These are phyloP conservation scores for Dermatophagoides farinae DNA, from an alignment of 1,140 invertebrate species.

Conservation along the genomic window DNA sequence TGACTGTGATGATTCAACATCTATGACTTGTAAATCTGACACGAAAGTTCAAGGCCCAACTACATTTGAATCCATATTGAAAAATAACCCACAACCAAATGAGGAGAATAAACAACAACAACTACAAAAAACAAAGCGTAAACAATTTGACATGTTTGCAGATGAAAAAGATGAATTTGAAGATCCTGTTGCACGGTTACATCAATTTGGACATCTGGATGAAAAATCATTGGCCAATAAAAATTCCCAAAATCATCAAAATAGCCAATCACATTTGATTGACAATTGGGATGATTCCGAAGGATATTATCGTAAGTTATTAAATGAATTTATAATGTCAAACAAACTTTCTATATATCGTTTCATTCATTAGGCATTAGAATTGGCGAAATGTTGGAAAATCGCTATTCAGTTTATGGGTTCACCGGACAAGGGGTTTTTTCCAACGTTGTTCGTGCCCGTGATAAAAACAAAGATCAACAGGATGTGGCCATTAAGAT, in stretches of 20 bases:
- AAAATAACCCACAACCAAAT: background rate
- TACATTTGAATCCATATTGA: background rate
- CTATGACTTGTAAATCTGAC: background rate
- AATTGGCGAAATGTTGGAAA: conserved; percentile 82
- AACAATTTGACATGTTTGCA: conserved; percentile 55
- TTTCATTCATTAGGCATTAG: conserved; percentile 41
- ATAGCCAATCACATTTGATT: conserved; percentile 51
- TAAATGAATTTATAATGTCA: background rate
- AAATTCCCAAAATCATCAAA: conserved; percentile 30
- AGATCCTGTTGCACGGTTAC: background rate
- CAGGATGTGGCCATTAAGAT: conserved; percentile 96
- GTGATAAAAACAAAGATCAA: conserved; percentile 62
- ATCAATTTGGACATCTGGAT: background rate
- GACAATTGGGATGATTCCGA: conserved; percentile 99
- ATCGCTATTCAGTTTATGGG: conserved; percentile 77
- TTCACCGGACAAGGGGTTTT: conserved; percentile 98
- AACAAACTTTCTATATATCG: background rate
- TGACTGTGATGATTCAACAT: background rate
- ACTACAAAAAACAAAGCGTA: conserved; percentile 46
- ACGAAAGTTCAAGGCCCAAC: background rate
- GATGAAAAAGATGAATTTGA: conserved; percentile 39
- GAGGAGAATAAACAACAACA: background rate
- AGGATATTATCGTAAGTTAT: conserved; percentile 63
- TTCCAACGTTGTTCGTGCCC: conserved; percentile 84
- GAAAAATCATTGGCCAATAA: background rate